Percentiles rank a stretch among this genome's conserved stretches.
Conservation (phyloP, 2,113 vertebrate genomes). For the Mesembrinibis cayennensis region DNA sequence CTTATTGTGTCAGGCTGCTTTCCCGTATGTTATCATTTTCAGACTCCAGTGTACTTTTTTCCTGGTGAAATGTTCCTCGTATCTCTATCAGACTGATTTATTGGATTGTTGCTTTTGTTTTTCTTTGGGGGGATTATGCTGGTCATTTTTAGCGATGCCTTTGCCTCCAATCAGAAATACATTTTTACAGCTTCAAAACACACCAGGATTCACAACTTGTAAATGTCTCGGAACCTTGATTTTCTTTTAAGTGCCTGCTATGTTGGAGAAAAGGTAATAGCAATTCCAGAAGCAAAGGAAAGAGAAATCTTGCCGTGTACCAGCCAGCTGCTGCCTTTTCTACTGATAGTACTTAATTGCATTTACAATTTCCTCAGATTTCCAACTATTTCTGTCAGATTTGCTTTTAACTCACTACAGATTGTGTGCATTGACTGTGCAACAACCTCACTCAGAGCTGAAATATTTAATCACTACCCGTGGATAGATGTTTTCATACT, state of each 20-base stretch:
- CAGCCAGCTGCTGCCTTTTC: conserved; percentile 33
- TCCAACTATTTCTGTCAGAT: conserved; percentile 66
- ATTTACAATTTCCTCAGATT: conserved; percentile 60
- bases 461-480: conserved; percentile 66
- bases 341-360: conserved; percentile 51
- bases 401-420: conserved; percentile 57
- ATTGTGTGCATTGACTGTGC: conserved; percentile 51
- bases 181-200: conserved; percentile 17
- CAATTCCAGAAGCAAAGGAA: background rate
- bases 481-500: conserved; percentile 81
- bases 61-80: background rate
- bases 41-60: background rate
- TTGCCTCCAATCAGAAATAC: background rate
- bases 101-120: conserved; percentile 36
- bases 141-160: background rate
- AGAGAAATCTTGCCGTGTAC: conserved; percentile 1
- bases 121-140: background rate
- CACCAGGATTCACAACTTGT: conserved; percentile 23
- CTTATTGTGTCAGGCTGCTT: background rate
- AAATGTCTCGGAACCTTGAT: background rate
- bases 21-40: background rate
- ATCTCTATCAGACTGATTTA: background rate
- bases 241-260: conserved; percentile 24
- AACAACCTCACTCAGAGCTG: conserved; percentile 44
- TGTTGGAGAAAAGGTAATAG: background rate